Evolutionary conservation across 2,113 vertebrate genomes (phyloP).

Genomic region (Mesitornis unicolor): DNA sequence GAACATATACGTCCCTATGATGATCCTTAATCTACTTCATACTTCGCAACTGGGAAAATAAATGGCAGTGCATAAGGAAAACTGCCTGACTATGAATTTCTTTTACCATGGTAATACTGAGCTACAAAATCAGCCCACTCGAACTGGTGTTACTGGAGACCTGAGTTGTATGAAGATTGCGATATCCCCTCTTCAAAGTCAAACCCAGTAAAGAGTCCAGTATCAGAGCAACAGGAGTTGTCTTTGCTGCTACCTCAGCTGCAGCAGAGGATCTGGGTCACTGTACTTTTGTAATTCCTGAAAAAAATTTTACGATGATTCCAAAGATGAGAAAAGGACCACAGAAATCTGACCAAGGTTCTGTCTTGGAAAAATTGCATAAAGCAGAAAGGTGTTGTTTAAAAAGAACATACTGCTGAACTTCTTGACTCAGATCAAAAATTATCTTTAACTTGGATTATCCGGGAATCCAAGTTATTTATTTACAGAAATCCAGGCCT

Average conservation of each 20-base stretch:
- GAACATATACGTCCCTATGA: background rate
- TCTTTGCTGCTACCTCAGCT: background rate
- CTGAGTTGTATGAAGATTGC: background rate
- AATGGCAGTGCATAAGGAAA: background rate
- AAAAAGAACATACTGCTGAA: background rate
- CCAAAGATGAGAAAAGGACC: background rate
- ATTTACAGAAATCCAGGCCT: background rate
- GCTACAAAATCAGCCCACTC: background rate
- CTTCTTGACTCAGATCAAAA: background rate
- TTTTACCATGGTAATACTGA: background rate
- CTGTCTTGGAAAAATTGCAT: background rate
- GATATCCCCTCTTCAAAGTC: background rate
- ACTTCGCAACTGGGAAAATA: background rate
- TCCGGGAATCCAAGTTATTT: background rate
- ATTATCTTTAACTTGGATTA: background rate
- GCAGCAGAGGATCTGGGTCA: background rate
- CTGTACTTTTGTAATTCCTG: background rate
- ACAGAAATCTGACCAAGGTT: background rate
- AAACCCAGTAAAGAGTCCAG: background rate
- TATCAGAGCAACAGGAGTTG: background rate
- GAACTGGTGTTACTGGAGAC: background rate
- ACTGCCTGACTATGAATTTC: background rate
- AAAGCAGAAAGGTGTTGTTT: background rate
- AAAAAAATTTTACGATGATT: background rate
- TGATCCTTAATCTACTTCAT: background rate